Evolutionary conservation across 2,113 vertebrate species (phyloP), one percentile per base, ranked within the genome.

Genomic region (Ellobius talpinus): DNA sequence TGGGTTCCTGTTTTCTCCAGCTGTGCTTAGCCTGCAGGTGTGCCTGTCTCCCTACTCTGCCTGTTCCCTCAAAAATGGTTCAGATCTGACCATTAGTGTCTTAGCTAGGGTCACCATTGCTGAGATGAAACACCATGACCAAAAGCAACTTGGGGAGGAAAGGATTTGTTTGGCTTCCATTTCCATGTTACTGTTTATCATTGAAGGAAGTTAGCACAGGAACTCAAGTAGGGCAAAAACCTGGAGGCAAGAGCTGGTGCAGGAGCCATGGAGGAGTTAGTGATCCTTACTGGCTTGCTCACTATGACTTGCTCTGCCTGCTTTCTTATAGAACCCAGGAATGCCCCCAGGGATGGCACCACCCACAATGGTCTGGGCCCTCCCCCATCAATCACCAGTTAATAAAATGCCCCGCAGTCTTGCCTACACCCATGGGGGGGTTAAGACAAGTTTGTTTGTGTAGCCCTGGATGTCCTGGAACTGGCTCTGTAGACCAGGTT

Each of bases 11-110:
- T 77, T 66, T 82, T 76, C 45, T 90, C 42, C 24, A 42, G 26
- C 45, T 29, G 3, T 23, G 50, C 70, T 78, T 45, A 36, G 47
- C 68, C 33, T 61, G 0, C 66, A 70, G 61, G 45, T 42, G 3
- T n/a, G 33, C 68, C 61, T 8, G 3, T 74, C 50, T 95, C 26
- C 36, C 10, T 24, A 5, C n/a, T 70, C 63, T 0, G 36, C 45
- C 5, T 66, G 14, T 5, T 84, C 33, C 68, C 90, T 89, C 73
- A 81, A 86, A 93, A 94, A n/a, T 26, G 42, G 36, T 81, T 96
- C 50, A 26, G 58, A 79, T 45, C 23, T 68, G 61, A 58, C 47
- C 23, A 74, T 39, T 58, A 9, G 58, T 42, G 79, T 61, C 11
- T 61, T 39, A 79, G 77, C 21, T 33, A 81, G 33, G 50, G 33